These are phyloP conservation scores for Tenthredo scrophulariae DNA, from an alignment of 2,888 invertebrate species.

Conservation along the genomic window DNA sequence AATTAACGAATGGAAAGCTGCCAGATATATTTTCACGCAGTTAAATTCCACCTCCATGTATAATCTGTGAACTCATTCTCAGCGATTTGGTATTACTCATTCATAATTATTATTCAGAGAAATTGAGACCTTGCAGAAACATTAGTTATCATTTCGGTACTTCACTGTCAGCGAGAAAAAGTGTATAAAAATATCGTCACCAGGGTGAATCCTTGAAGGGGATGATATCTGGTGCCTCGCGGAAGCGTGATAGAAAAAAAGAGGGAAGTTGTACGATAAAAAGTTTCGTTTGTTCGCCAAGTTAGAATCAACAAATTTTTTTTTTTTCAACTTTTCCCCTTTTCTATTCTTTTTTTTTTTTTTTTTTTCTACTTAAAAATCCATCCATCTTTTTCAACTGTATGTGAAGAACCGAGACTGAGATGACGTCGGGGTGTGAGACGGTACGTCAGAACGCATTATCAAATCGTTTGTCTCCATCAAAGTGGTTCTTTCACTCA, in stretches of 20 bases:
- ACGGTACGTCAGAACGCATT: conserved; percentile 26
- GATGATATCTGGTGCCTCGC: neutral
- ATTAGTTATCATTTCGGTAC: neutral
- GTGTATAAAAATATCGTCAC: neutral
- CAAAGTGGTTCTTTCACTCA: conserved; percentile 39
- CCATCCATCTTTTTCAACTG: conserved; percentile 44
- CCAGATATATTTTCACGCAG: neutral
- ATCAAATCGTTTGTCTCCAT: conserved; percentile 49
- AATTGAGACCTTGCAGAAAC: neutral
- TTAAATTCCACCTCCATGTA: neutral
- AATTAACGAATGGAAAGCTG: neutral
- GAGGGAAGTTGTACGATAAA: conserved; percentile 36
- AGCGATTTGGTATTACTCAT: neutral
- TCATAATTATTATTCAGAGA: neutral
- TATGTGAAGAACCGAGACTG: neutral
- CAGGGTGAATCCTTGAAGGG: neutral
- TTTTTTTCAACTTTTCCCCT: neutral
- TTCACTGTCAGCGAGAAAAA: neutral
- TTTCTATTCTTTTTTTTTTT: neutral
- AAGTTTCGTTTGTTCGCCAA: conserved; percentile 42
- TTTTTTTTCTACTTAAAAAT: conserved; percentile 44
- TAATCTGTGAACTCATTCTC: neutral
- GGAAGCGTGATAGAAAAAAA: neutral
- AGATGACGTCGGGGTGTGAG: neutral
- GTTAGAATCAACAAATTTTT: conserved; percentile 51